Evolutionary conservation across 2,888 invertebrate genomes (phyloP).

Genomic region (Xestia sexstrigata): DNA sequence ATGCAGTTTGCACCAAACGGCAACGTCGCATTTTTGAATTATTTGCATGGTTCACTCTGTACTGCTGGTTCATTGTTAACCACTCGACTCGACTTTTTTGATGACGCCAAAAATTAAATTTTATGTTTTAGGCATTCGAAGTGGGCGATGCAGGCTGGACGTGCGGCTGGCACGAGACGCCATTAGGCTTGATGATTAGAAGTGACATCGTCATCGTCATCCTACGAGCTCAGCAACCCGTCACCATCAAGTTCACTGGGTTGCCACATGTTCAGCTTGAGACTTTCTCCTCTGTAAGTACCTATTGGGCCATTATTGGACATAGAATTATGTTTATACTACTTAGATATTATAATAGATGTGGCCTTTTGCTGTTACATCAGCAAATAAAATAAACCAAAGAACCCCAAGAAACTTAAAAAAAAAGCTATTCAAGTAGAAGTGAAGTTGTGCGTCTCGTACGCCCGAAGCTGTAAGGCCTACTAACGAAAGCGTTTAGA

Average conservation of each 20-base stretch:
- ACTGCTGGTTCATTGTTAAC: too few species aligned
- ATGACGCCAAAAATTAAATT: not conserved
- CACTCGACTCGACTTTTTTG: too few species aligned
- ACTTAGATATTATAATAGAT: not conserved
- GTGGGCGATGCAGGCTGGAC: constrained; percentile 80
- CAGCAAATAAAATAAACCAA: not conserved
- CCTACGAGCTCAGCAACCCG: constrained; percentile 76
- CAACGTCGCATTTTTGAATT: too few species aligned
- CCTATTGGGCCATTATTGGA: not conserved
- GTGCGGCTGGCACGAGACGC: constrained; percentile 79
- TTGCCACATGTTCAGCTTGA: constrained; percentile 80
- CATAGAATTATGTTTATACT: not conserved
- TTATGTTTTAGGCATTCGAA: constrained; percentile 77
- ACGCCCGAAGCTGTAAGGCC: not conserved
- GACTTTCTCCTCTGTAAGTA: constrained; percentile 81
- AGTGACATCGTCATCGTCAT: constrained; percentile 77
- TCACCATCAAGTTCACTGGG: constrained; percentile 80
- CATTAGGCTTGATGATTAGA: constrained; percentile 74
- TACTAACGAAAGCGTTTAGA: not conserved
- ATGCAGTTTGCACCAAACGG: too few species aligned
- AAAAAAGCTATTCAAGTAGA: not conserved
- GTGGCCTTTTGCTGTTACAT: not conserved
- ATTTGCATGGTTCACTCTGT: too few species aligned
- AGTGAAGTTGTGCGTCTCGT: not conserved
- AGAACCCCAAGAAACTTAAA: not conserved